Conservation (phyloP, 2,888 invertebrate species). For the Aromia moschata region DNA sequence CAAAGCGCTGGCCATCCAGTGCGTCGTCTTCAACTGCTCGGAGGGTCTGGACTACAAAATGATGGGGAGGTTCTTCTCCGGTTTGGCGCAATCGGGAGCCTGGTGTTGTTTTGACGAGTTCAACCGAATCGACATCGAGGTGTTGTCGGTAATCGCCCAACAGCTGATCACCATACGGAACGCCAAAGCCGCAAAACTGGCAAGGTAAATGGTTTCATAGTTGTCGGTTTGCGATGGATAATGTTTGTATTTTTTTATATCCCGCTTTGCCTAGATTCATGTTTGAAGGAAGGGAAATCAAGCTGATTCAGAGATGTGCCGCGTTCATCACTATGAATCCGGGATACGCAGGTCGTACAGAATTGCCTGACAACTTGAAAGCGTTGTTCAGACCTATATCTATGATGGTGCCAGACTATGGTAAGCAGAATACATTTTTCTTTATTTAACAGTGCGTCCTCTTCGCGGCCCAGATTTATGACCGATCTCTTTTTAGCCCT, state of each 20-base stretch:
- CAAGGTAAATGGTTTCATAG: conserved; percentile 59
- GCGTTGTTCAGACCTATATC: conserved; percentile 86
- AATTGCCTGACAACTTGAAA: conserved; percentile 88
- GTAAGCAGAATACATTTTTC: conserved; percentile 60
- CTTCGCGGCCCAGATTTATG: neutral
- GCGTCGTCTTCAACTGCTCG: conserved; percentile 92
- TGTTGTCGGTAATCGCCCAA: conserved; percentile 88
- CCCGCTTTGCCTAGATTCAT: conserved; percentile 83
- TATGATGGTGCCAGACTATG: conserved; percentile 95
- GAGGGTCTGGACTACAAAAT: conserved; percentile 80
- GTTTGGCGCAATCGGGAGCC: conserved; percentile 87
- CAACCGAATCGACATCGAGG: conserved; percentile 90
- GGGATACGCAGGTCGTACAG: conserved; percentile 89
- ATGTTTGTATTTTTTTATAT: too few relatives aligned
- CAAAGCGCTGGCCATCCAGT: conserved; percentile 87
- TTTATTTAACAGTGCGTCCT: neutral
- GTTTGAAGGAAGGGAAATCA: conserved; percentile 91
- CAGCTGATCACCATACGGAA: conserved; percentile 88
- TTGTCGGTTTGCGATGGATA: neutral
- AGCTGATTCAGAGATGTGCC: conserved; percentile 80
- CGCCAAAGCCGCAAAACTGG: conserved; percentile 77
- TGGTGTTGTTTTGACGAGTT: conserved; percentile 96
- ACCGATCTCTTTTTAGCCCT: conserved; percentile 66
- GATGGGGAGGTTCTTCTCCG: conserved; percentile 93
- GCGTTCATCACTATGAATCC: conserved; percentile 94